Evolutionary conservation across 2,888 invertebrate species (phyloP).

Genomic region (Tipula unca): DNA sequence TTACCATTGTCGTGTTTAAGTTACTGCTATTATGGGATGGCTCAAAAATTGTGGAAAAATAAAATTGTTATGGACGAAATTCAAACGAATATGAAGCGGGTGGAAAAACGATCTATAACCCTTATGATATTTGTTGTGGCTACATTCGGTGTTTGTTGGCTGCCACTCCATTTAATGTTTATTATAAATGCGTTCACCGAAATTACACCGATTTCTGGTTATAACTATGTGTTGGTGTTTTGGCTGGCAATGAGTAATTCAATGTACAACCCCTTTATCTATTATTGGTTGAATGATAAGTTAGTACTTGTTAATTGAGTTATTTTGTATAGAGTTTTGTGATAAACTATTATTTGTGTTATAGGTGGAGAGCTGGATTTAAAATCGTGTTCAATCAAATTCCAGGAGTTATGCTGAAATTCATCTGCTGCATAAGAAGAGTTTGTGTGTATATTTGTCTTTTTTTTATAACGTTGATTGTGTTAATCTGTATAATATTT

Average conservation of each 20-base stretch:
- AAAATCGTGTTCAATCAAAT: too few relatives aligned
- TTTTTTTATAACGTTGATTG: too few relatives aligned
- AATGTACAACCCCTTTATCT: background rate
- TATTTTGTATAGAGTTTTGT: too few relatives aligned
- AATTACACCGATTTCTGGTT: background rate
- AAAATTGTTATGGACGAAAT: background rate
- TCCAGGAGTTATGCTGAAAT: too few relatives aligned
- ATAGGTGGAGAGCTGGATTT: too few relatives aligned
- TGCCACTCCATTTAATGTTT: background rate
- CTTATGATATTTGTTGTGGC: background rate
- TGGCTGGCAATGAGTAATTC: background rate
- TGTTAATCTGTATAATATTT: too few relatives aligned
- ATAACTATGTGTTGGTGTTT: background rate
- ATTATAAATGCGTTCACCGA: background rate
- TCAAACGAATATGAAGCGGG: background rate
- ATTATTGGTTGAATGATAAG: background rate
- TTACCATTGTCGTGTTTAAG: background rate
- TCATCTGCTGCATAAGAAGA: too few relatives aligned
- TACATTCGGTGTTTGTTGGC: background rate
- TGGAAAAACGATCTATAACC: background rate
- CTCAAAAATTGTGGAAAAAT: background rate
- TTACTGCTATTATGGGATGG: background rate
- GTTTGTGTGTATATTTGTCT: too few relatives aligned
- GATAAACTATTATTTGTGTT: too few relatives aligned
- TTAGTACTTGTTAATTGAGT: too few relatives aligned